These are phyloP conservation scores for Callaeas wilsoni DNA, from an alignment of 2,113 vertebrate species.

Conservation along the genomic window DNA sequence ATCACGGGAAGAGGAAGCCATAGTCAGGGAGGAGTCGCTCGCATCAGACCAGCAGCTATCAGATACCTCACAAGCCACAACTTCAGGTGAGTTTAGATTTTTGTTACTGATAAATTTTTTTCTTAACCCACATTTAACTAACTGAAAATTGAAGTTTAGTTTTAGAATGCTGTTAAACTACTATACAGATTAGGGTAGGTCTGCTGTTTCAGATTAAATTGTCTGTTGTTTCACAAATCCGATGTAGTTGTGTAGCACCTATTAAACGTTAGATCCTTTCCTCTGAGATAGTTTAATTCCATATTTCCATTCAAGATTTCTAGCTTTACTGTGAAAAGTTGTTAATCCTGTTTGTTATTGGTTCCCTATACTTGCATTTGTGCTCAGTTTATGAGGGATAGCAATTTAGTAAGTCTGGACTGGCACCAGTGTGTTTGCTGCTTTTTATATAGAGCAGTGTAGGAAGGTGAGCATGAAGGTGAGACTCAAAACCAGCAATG, in stretches of 20 bases:
- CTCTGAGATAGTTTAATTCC: neutral
- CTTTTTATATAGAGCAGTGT: neutral
- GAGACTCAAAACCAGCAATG: neutral
- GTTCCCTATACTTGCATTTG: neutral
- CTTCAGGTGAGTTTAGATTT: conserved; percentile 81
- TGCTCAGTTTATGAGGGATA: neutral
- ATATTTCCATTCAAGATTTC: neutral
- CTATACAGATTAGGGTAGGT: neutral
- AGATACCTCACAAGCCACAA: conserved; percentile 91
- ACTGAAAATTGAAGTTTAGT: conserved; percentile 10
- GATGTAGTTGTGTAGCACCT: neutral
- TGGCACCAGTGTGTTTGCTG: neutral
- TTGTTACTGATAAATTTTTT: neutral
- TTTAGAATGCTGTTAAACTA: neutral
- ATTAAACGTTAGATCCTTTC: neutral
- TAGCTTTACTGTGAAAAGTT: neutral
- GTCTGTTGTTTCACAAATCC: neutral
- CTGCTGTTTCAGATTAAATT: neutral
- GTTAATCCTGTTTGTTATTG: neutral
- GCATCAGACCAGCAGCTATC: conserved; percentile 92
- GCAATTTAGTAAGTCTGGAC: neutral
- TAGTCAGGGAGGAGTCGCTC: conserved; percentile 94
- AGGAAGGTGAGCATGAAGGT: neutral
- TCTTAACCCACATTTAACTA: neutral
- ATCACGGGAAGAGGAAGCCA: conserved; percentile 98